phyloP scores from a whole-genome alignment of 1,140 invertebrate species.

The Listronotus oregonensis region DNA sequence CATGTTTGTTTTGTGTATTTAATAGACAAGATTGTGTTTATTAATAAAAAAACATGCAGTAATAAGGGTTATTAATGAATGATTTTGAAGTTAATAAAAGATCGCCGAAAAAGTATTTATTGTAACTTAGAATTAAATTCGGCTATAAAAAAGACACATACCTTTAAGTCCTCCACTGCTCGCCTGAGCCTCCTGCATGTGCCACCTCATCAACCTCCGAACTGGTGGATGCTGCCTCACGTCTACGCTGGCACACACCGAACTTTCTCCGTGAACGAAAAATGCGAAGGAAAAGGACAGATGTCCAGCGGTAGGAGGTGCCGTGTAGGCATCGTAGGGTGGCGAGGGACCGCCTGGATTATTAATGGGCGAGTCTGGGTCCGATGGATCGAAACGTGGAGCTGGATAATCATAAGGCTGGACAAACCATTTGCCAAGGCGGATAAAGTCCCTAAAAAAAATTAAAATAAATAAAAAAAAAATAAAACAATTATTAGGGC shows the following conservation, averaged over 20 bases:
- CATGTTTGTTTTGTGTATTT: too few species aligned
- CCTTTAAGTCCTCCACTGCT: constrained; percentile 63
- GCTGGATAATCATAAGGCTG: constrained; percentile 87
- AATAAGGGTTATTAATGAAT: too few species aligned
- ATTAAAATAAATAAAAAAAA: neutral
- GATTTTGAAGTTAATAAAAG: too few species aligned
- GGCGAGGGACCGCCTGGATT: neutral
- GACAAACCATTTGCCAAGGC: constrained; percentile 97
- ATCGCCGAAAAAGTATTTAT: too few species aligned
- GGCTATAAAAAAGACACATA: too few species aligned
- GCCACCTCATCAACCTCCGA: constrained; percentile 76
- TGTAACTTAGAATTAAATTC: too few species aligned
- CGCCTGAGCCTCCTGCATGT: constrained; percentile 74
- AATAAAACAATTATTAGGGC: too few species aligned
- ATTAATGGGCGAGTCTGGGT: constrained; percentile 8
- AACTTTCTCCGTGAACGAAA: constrained; percentile 98
- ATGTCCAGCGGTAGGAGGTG: constrained; percentile 67
- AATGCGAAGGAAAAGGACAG: constrained; percentile 95
- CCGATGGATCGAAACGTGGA: constrained; percentile 64
- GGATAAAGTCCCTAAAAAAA: constrained; percentile 78
- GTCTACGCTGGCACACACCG: too few species aligned
- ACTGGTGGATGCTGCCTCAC: constrained; percentile 93
- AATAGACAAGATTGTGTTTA: too few species aligned
- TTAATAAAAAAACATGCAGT: too few species aligned
- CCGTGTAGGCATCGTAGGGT: neutral